A percentile compares a stretch with the other conserved stretches of the same genome.
phyloP scores from a whole-genome alignment of 2,113 vertebrate genomes.

The Micronisus gabar region DNA sequence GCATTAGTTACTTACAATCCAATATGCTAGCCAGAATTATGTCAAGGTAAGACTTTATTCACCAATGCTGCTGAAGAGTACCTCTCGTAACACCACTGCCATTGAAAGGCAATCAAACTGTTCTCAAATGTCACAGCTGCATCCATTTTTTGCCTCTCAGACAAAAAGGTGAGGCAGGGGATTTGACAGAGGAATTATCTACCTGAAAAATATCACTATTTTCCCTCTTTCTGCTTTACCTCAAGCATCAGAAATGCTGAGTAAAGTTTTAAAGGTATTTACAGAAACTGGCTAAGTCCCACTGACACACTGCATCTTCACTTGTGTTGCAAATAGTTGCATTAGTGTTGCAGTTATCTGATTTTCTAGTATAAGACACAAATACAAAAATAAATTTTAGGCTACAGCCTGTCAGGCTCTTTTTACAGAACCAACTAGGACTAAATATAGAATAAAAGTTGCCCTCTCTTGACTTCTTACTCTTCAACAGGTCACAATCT shows the following conservation, averaged over 20 bases:
- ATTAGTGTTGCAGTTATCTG: neutral
- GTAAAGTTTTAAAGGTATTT: neutral
- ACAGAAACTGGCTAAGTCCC: neutral
- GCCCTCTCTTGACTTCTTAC: neutral
- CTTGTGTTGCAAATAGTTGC: neutral
- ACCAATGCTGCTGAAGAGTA: neutral
- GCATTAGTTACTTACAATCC: neutral
- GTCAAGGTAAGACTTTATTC: neutral
- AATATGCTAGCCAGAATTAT: neutral
- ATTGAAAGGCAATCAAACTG: neutral
- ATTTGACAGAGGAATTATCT: neutral
- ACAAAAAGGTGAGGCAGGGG: neutral
- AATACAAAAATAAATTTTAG: neutral
- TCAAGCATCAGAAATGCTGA: neutral
- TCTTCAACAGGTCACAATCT: neutral
- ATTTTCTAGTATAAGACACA: neutral
- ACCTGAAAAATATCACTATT: neutral
- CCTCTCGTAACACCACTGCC: neutral
- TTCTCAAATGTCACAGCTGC: neutral
- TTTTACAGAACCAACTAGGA: neutral
- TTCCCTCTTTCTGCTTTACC: neutral
- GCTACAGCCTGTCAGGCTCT: neutral
- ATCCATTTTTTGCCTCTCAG: neutral
- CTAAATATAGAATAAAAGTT: neutral
- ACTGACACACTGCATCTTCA: neutral